phyloP scores from a whole-genome alignment of 2,797 vertebrate species.

The Hipposideros larvatus region DNA sequence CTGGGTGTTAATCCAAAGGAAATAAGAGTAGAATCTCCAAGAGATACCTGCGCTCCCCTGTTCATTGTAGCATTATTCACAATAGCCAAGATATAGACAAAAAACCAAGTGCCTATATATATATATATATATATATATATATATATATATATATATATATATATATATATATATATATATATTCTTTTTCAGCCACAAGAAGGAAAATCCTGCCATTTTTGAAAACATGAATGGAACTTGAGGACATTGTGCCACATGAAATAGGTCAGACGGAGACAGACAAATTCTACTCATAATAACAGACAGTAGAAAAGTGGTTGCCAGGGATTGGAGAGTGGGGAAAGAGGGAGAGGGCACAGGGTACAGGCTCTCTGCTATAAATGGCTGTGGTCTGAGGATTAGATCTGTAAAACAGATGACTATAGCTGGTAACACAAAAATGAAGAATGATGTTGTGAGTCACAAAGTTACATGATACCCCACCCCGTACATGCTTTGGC shows the following conservation, averaged over 20 bases:
- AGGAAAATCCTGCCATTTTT: neutral
- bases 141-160: no score
- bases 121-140: neutral
- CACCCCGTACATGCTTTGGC: no score
- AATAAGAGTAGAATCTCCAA: neutral
- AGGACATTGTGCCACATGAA: neutral
- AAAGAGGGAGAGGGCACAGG: neutral
- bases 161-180: no score
- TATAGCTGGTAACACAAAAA: neutral
- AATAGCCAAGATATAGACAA: neutral
- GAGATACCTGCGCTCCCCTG: neutral
- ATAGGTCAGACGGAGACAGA: neutral
- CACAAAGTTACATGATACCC: neutral
- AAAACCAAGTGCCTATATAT: neutral
- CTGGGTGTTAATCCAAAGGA: neutral
- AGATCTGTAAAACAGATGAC: neutral
- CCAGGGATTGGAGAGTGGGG: accelerated
- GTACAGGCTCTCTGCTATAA: neutral
- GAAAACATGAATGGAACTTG: neutral
- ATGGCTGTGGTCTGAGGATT: neutral
- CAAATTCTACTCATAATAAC: neutral
- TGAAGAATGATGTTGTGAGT: accelerated
- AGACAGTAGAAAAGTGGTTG: neutral
- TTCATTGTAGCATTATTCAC: neutral
- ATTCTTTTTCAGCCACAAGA: neutral